Percentiles rank a stretch among this genome's conserved stretches.
phyloP scores from a whole-genome alignment of 2,113 vertebrate genomes.

The Setophaga coronata region DNA sequence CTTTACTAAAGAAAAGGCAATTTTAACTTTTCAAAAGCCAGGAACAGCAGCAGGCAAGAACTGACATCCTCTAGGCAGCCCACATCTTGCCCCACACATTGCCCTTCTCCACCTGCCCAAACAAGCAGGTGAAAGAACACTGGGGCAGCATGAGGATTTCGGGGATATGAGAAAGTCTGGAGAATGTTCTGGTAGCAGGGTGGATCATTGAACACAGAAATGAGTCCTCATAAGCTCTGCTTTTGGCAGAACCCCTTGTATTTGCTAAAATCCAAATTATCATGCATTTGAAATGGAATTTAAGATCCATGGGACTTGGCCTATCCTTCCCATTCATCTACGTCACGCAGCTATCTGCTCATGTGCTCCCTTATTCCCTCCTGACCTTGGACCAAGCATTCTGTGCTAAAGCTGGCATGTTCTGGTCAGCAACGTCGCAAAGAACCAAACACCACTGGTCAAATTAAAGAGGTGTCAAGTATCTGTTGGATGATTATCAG shows the following conservation, averaged over 20 bases:
- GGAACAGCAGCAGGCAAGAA: background rate
- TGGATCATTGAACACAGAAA: background rate
- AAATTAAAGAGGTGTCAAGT: constrained; percentile 60
- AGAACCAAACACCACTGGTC: constrained; percentile 57
- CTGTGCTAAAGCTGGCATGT: constrained; percentile 55
- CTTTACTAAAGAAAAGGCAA: background rate
- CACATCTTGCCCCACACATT: background rate
- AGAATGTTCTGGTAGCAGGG: constrained; percentile 22
- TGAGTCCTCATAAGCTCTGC: background rate
- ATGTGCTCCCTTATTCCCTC: constrained; percentile 29
- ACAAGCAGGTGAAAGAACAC: background rate
- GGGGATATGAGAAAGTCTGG: background rate
- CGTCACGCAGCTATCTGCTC: constrained; percentile 3
- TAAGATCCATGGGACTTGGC: constrained; percentile 35
- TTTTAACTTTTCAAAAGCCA: background rate
- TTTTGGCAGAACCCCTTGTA: constrained; percentile 22
- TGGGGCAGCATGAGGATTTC: background rate
- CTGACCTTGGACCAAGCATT: constrained; percentile 45
- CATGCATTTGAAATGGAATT: constrained; percentile 20
- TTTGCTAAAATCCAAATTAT: constrained; percentile 34
- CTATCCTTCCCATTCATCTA: background rate
- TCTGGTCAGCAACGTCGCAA: constrained; percentile 46
- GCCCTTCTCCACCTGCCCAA: background rate
- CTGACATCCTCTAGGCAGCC: background rate
- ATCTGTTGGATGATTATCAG: constrained; percentile 51